phyloP scores from a whole-genome alignment of 1,140 invertebrate genomes.

The Mizuhopecten yessoensis region DNA sequence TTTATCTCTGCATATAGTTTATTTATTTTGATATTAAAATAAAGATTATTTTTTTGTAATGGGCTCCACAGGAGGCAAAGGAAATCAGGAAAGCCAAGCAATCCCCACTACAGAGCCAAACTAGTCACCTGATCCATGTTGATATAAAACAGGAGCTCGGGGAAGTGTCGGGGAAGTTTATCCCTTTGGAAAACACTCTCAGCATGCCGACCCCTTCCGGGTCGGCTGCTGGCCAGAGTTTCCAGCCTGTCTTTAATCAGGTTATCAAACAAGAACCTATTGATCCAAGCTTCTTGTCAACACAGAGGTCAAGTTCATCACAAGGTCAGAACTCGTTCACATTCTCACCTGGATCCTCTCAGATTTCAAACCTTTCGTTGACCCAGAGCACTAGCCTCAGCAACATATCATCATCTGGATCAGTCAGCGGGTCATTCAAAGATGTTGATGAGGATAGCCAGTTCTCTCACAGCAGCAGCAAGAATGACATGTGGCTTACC shows the following conservation, averaged over 20 bases:
- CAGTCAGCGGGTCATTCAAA: slow-evolving; percentile 46
- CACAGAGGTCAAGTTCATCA: slow-evolving; percentile 42
- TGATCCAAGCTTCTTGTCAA: slow-evolving; percentile 55
- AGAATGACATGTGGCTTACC: slow-evolving; percentile 65
- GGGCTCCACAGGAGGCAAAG: slow-evolving; percentile 69
- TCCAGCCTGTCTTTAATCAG: neutral
- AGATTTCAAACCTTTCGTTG: neutral
- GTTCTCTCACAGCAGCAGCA: slow-evolving; percentile 67
- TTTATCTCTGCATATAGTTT: too few species aligned
- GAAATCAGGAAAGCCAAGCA: slow-evolving; percentile 71
- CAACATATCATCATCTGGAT: neutral
- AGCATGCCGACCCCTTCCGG: neutral
- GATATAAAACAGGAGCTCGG: slow-evolving; percentile 56
- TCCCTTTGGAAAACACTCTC: neutral
- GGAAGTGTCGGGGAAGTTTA: neutral
- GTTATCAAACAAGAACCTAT: slow-evolving; percentile 32
- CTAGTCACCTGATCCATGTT: neutral
- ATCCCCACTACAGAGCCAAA: slow-evolving; percentile 44
- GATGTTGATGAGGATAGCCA: slow-evolving; percentile 71
- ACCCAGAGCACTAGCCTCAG: neutral
- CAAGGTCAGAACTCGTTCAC: neutral
- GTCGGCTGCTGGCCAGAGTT: neutral
- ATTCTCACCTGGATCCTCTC: neutral
- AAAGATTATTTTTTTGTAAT: too few species aligned
- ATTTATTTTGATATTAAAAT: too few species aligned